phyloP scores from a whole-genome alignment of 1,140 invertebrate genomes.

The Stegodyphus dumicola region DNA sequence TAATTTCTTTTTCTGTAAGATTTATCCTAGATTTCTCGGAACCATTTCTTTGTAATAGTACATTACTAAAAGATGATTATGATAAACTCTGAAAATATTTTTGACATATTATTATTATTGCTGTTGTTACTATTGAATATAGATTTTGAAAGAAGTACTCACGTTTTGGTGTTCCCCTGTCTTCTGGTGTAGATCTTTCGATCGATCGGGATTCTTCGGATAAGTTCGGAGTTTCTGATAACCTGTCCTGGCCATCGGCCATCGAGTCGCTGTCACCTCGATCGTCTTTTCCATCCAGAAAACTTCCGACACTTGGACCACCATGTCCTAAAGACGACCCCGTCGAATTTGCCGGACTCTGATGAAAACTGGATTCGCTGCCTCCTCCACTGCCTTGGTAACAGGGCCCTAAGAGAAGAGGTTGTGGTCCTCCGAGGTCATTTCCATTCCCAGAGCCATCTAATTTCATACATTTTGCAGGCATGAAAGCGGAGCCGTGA shows the following conservation, averaged over 20 bases:
- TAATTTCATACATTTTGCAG: conserved; percentile 71
- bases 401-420: conserved; percentile 69
- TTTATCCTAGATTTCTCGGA: too few relatives aligned
- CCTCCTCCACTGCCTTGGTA: conserved; percentile 65
- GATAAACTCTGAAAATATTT: too few relatives aligned
- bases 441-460: conserved; percentile 52
- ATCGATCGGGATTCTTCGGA: conserved; percentile 70
- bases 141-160: conserved; percentile 64
- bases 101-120: too few relatives aligned
- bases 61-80: too few relatives aligned
- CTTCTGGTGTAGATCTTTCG: conserved; percentile 72
- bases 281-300: conserved; percentile 65
- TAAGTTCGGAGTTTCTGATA: conserved; percentile 70
- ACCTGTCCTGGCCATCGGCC: conserved; percentile 69
- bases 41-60: too few relatives aligned
- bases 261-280: conserved; percentile 65
- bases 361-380: conserved; percentile 22
- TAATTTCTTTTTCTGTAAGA: too few relatives aligned
- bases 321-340: conserved; percentile 69
- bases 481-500: conserved; percentile 64
- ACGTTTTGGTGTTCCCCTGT: conserved; percentile 72
- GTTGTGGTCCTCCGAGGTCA: conserved; percentile 62
- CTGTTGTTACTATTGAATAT: too few relatives aligned
- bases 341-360: conserved; percentile 61
- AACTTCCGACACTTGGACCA: conserved; percentile 65